These are phyloP conservation scores for Pelobates cultripes DNA, from an alignment of 2,797 vertebrate genomes.

Conservation along the genomic window DNA sequence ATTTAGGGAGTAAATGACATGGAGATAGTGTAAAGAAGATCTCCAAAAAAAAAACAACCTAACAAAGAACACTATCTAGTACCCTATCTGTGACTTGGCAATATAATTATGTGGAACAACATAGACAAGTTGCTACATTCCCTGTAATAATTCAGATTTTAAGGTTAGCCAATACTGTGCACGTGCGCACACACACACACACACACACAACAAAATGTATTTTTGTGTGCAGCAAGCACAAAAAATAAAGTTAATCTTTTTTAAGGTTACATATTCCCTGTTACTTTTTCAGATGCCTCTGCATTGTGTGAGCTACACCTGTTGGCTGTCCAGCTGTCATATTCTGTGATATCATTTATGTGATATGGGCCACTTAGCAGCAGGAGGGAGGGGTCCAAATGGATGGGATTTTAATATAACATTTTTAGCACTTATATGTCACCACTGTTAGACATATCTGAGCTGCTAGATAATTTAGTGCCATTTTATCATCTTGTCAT, in stretches of 20 bases:
- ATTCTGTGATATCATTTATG: slow-evolving; percentile 17
- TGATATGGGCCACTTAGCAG: slow-evolving; percentile 47
- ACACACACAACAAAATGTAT: too few relatives aligned
- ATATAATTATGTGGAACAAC: too few relatives aligned
- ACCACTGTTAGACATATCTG: slow-evolving; percentile 46
- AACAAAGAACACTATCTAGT: too few relatives aligned
- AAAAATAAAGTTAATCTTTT: neutral
- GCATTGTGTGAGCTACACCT: slow-evolving; percentile 25
- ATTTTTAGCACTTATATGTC: slow-evolving; percentile 49
- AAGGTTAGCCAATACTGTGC: too few relatives aligned
- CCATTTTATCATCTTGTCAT: slow-evolving; percentile 51
- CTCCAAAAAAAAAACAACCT: too few relatives aligned
- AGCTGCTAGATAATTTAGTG: slow-evolving; percentile 48
- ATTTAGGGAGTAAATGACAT: too few relatives aligned
- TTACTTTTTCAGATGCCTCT: neutral
- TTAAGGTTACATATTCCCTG: neutral
- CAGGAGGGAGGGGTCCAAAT: slow-evolving; percentile 37
- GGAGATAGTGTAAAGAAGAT: too few relatives aligned
- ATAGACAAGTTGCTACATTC: too few relatives aligned
- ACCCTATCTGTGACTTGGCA: too few relatives aligned
- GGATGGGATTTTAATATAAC: slow-evolving; percentile 53
- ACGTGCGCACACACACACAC: too few relatives aligned
- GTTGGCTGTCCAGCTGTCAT: slow-evolving; percentile 39
- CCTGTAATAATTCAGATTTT: too few relatives aligned
- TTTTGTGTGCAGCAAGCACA: neutral